Evolutionary conservation across 2,113 vertebrate species (phyloP).

Genomic region (Potamarius usumacintae): DNA sequence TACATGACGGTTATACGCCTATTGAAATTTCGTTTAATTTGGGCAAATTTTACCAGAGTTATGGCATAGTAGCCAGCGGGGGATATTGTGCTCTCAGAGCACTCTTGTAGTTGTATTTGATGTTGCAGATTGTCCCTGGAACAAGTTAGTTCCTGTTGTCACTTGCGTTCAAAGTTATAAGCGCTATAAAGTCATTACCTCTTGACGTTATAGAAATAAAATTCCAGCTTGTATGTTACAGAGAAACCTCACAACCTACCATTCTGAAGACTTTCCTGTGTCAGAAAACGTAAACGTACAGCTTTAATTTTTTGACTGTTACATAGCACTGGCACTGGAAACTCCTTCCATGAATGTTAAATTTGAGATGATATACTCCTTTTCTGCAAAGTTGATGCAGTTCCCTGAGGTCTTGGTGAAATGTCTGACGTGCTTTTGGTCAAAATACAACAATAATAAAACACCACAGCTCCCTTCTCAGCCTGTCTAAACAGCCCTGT

Average conservation of each 20-base stretch:
- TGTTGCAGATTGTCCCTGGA: neutral
- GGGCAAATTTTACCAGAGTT: no score
- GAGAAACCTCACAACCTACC: neutral
- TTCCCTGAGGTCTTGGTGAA: no score
- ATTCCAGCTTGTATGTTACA: neutral
- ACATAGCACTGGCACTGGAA: neutral
- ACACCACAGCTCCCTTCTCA: no score
- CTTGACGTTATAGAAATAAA: neutral
- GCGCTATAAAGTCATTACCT: neutral
- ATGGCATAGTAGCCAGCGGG: no score
- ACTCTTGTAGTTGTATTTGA: neutral
- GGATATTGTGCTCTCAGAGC: no score
- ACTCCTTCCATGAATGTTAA: neutral
- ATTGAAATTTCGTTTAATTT: no score
- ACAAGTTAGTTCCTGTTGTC: neutral
- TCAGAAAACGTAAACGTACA: neutral
- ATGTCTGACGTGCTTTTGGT: no score
- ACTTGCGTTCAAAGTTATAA: neutral
- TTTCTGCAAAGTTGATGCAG: no score
- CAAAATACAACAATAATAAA: no score
- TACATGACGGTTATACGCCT: no score
- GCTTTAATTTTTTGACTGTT: neutral
- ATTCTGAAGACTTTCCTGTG: neutral
- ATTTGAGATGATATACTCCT: no score
- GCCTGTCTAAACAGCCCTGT: no score